These are phyloP conservation scores for Hypena proboscidalis DNA, from an alignment of 2,888 invertebrate genomes.

Conservation along the genomic window DNA sequence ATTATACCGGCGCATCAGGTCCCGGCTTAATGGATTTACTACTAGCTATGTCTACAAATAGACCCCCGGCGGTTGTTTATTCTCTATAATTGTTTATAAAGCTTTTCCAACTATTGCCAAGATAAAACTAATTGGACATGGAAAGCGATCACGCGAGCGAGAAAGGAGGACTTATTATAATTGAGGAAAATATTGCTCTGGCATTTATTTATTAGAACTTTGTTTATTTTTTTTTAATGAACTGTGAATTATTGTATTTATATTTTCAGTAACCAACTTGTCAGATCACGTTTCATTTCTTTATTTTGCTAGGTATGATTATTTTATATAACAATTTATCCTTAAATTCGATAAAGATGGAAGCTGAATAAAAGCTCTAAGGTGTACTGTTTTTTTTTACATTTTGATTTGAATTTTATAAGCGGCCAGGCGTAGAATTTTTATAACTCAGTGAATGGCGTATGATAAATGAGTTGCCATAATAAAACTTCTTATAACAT, in stretches of 20 bases:
- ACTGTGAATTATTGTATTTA: too few relatives aligned
- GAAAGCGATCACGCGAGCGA: background rate
- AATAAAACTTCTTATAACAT: constrained; percentile 27
- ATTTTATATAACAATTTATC: too few relatives aligned
- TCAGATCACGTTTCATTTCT: background rate
- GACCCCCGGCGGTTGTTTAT: constrained; percentile 42
- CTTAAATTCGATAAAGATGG: too few relatives aligned
- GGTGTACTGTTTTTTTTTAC: too few relatives aligned
- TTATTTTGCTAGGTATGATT: too few relatives aligned
- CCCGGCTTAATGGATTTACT: constrained; percentile 61
- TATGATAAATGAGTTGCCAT: constrained; percentile 18
- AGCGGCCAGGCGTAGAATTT: background rate
- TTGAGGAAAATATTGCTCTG: constrained; percentile 5
- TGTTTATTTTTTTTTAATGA: too few relatives aligned
- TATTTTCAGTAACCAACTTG: too few relatives aligned
- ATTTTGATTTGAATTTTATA: background rate
- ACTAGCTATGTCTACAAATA: constrained; percentile 49
- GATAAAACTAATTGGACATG: constrained; percentile 1
- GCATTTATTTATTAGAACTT: background rate
- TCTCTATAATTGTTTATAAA: constrained; percentile 11
- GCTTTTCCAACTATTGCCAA: constrained; percentile 6
- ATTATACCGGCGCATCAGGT: constrained; percentile 55
- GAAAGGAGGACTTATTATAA: background rate
- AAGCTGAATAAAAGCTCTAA: too few relatives aligned
- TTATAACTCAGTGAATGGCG: background rate